Evolutionary conservation across 2,797 vertebrate genomes (phyloP).

Genomic region (Merluccius polli): DNA sequence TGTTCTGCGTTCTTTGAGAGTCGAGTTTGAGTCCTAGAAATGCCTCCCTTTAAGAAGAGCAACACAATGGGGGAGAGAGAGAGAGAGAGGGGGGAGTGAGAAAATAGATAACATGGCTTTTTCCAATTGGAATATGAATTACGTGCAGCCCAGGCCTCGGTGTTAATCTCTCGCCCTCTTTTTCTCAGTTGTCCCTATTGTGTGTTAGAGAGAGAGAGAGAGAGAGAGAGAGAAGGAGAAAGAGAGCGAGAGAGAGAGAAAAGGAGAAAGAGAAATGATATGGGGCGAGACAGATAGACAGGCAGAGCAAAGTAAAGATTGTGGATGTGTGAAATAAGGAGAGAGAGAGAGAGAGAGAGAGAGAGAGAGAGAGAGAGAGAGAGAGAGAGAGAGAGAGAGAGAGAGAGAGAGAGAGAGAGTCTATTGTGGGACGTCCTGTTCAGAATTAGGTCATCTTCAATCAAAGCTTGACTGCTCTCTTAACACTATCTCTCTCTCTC

Average conservation of each 20-base stretch:
- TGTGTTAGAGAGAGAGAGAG: conserved; percentile 35
- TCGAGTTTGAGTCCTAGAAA: conserved; percentile 46
- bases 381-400: neutral
- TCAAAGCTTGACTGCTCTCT: conserved; percentile 64
- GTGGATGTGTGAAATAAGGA: neutral
- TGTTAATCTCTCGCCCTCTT: conserved; percentile 67
- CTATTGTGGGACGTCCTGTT: conserved; percentile 75
- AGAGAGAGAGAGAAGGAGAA: conserved; percentile 7
- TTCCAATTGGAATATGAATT: conserved; percentile 64
- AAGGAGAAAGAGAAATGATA: conserved; percentile 11
- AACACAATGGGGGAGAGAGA: conserved; percentile 46
- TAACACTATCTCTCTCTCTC: conserved; percentile 13
- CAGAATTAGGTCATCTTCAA: conserved; percentile 77
- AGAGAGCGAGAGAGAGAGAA: conserved; percentile 6
- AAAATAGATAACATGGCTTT: conserved; percentile 65
- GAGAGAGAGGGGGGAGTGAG: conserved; percentile 65
- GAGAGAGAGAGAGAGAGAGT: conserved; percentile 24
- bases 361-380: neutral
- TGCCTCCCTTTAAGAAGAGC: conserved; percentile 35
- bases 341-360: conserved; percentile 1
- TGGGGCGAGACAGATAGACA: neutral
- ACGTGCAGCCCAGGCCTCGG: conserved; percentile 52
- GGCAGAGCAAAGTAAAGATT: conserved; percentile 1
- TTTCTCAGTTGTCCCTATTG: conserved; percentile 55
- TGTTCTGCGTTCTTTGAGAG: conserved; percentile 42